Evolutionary conservation across 2,888 invertebrate species (phyloP), one percentile per base, ranked within the genome.

Genomic region (Metopia argyrocephala): DNA sequence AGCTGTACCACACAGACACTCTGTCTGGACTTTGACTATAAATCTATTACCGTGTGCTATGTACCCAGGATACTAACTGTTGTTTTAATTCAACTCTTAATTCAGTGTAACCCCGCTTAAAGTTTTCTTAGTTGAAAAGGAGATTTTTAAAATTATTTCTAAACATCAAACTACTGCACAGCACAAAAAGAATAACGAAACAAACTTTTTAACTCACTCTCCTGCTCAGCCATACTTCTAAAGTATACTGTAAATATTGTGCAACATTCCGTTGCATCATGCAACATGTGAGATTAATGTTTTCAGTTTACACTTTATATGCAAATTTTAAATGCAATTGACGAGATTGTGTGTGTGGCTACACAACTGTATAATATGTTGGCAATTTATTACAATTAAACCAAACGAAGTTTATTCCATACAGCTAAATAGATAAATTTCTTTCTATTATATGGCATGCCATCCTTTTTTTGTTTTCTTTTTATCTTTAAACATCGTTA

Each of bases 21-120:
- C 86, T 87, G 89, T 88, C 89, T 89, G 87, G 87, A 85, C 85
- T 83, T 84, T 83, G 84, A 85, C 83, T 85, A 90, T 89, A 90
- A 89, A 89, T 89, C 87, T 86, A 79, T 82, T 76, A 82, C 84
- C 82, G 78, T 84, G 86, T 78, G 59, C 54, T 54, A 61, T 84
- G 84, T 86, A 61, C 56, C 69, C 56, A 80, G 78, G 65, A 70
- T 66, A 62, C 78, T 74, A 78, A 78, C 74, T 81, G 81, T 74
- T 85, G 83, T 84, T 84, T 80, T 76, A 76, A 82, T 82, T 70
- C 74, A 79, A 73, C 65, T 79, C 69, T 66, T 54, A 9, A 48
- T 46, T 76, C 50, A 66, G 73, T n/a, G n/a, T 76, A 68, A 75
- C 61, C 18, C n/a, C 83, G 76, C 65, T 76, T 46, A 78, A 70